These are phyloP conservation scores for Spea hammondii DNA, from an alignment of 2,797 vertebrate species.

Conservation along the genomic window DNA sequence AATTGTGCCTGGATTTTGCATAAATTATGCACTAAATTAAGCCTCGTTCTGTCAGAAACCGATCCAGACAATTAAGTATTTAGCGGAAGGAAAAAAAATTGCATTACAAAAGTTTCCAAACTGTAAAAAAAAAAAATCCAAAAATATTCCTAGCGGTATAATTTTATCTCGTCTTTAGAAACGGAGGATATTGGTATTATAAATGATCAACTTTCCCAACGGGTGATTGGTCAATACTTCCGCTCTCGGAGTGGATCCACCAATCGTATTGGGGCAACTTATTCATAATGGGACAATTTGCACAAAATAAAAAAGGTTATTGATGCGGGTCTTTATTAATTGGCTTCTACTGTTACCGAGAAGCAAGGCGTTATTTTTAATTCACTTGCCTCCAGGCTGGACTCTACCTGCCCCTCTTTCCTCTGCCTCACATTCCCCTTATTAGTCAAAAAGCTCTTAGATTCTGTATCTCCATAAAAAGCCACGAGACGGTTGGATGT, in stretches of 20 bases:
- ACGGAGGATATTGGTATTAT: constrained; percentile 6
- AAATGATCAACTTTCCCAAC: background rate
- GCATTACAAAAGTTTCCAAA: constrained; percentile 32
- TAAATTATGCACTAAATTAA: constrained; percentile 37
- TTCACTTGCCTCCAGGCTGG: background rate
- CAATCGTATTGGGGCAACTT: too few species aligned
- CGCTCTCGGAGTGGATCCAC: too few species aligned
- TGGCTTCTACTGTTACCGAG: too few species aligned
- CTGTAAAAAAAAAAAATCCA: constrained; percentile 10
- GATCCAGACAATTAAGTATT: constrained; percentile 44
- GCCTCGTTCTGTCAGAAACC: constrained; percentile 26
- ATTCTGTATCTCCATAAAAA: too few species aligned
- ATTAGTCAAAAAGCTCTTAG: too few species aligned
- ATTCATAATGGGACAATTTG: too few species aligned
- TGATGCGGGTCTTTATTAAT: too few species aligned
- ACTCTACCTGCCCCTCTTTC: too few species aligned
- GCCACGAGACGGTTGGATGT: constrained; percentile 2
- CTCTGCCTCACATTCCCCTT: too few species aligned
- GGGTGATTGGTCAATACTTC: too few species aligned
- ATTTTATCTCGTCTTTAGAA: constrained; percentile 8
- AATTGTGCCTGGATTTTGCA: constrained; percentile 23
- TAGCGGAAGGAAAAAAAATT: constrained; percentile 35
- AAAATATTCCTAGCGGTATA: constrained; percentile 1
- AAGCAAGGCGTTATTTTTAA: background rate
- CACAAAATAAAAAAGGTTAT: too few species aligned